A percentile compares a stretch with the other conserved stretches of the same genome.
Conservation (phyloP, 2,113 vertebrate species). For the Cebus imitator region DNA sequence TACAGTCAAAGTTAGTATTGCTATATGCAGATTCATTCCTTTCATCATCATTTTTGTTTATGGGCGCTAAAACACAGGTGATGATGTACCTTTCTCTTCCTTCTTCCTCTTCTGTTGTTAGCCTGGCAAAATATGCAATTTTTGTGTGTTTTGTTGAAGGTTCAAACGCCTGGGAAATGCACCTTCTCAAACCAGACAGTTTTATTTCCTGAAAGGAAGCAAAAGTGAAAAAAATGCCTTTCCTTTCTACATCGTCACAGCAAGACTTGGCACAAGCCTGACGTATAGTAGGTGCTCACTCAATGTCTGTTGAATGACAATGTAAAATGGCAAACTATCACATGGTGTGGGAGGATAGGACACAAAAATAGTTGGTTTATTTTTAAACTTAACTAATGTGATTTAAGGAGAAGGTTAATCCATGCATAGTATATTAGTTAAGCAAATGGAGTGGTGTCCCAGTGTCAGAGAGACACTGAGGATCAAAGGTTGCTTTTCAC, state of each 20-base stretch:
- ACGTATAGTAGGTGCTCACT: not conserved
- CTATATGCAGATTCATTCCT: no score
- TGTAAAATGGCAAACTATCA: not conserved
- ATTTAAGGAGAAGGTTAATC: not conserved
- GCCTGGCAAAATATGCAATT: not conserved
- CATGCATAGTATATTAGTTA: not conserved
- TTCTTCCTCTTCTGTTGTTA: not conserved
- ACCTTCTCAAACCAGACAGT: not conserved
- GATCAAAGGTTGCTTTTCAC: not conserved
- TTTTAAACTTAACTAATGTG: not conserved
- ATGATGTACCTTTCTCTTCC: not conserved
- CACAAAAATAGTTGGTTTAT: not conserved
- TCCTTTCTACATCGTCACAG: not conserved
- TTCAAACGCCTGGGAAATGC: not conserved
- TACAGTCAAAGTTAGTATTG: no score
- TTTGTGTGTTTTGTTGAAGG: not conserved
- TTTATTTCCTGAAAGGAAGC: not conserved
- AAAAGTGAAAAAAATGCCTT: not conserved
- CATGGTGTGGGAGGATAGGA: no score
- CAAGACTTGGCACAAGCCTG: not conserved
- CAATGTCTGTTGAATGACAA: not conserved
- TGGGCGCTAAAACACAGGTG: not conserved
- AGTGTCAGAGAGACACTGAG: not conserved
- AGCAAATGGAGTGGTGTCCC: not conserved
- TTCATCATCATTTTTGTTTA: not conserved